A percentile compares a stretch with the other conserved stretches of the same genome.
Evolutionary conservation across 2,113 vertebrate species (phyloP).

Genomic region (Crotalus helleri): DNA sequence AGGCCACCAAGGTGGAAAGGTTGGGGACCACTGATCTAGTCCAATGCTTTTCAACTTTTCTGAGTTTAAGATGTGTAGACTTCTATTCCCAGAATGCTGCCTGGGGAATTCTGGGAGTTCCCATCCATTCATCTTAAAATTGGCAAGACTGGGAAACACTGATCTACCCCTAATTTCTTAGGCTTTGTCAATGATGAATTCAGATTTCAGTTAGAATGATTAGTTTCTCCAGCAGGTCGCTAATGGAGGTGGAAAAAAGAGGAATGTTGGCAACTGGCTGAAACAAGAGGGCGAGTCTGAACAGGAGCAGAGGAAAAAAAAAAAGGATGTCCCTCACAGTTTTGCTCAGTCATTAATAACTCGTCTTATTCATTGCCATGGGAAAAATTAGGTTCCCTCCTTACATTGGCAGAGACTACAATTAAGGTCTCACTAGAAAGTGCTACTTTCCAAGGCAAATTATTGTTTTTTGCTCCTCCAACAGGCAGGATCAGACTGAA

Average conservation of each 20-base stretch:
- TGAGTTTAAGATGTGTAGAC: neutral
- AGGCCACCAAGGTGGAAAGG: neutral
- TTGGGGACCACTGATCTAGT: neutral
- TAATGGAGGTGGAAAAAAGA: neutral
- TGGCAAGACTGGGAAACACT: neutral
- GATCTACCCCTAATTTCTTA: neutral
- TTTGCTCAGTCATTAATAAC: neutral
- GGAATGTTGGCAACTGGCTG: neutral
- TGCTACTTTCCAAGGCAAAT: neutral
- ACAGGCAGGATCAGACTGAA: no score
- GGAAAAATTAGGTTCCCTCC: neutral
- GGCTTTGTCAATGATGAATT: neutral
- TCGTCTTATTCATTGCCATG: neutral
- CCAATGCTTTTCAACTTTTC: neutral
- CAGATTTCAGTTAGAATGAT: neutral
- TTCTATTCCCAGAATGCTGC: neutral
- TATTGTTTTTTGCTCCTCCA: neutral
- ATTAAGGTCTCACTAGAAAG: neutral
- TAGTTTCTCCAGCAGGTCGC: neutral
- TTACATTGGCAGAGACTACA: neutral
- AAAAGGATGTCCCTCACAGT: neutral
- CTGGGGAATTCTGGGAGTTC: neutral
- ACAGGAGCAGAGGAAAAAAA: neutral
- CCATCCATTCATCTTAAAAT: neutral
- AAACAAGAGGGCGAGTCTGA: neutral